Base-by-base conservation (phyloP, 2,888 invertebrate genomes). In the Acleris laterana region DNA sequence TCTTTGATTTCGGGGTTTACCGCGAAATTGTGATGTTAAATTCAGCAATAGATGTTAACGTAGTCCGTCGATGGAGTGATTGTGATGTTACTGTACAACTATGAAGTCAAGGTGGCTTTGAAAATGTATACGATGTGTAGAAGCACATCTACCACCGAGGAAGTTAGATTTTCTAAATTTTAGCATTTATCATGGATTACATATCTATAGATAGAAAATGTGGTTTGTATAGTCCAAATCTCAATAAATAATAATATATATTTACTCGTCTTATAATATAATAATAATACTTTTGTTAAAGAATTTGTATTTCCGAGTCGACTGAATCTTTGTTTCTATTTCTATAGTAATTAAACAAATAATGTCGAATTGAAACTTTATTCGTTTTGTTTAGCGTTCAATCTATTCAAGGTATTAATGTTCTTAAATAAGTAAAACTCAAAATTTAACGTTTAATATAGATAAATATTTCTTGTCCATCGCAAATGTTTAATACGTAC, bases 151-250 rank as follows among this genome's bases (percentile, higher is more conserved):
- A 82, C 81, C 76, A 78, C 85, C 88, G 89, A 86, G 85, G 83
- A 85, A 86, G 79, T 87, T 89, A 90, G 88, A 87, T 88, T 90
- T 90, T 91, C 84, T 89, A 89, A 80, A 80, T 84, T 87, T 89
- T 91, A 91, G 89, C 85, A 87, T 90, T 90, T 93, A 93, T 93
- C 93, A 92, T 93, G 88, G 90, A 90, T 92, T 87, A 93, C 93
- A 93, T 93, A 93, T 93, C 93, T 93, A 89, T 93, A 93, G 93
- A 89, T 93, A 92, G 93, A 90, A 74, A 86, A 91, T 87, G 90
- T 90, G 91, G 87, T 90, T 90, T 90, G 89, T 89, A 89, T 93
- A 92, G 91, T 91, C 87, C 93, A 92, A 91, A 90, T 89, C 89
- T 90, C 90, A 88, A 89, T 89, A 86, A 87, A 85, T 78, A 84